Conservation (phyloP, 2,797 vertebrate genomes). For the Aeoliscus strigatus region DNA sequence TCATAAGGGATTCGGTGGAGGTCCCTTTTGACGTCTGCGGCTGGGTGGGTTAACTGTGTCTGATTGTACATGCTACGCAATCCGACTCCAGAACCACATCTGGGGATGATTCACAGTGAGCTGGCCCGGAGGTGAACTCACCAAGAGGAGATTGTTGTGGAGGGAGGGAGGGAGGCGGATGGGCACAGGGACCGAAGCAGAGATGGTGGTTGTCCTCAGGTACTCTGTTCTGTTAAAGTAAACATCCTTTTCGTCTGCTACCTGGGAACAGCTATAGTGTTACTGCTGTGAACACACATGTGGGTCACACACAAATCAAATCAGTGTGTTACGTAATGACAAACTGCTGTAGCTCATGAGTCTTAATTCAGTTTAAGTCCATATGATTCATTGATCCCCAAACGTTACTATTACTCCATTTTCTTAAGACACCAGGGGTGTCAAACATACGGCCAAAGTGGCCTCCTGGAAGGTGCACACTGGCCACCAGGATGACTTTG, state of each 20-base stretch:
- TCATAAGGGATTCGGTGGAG: conserved; percentile 20
- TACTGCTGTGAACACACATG: conserved; percentile 12
- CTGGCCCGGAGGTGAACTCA: conserved; percentile 53
- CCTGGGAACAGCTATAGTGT: conserved; percentile 13
- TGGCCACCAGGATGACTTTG: too few relatives aligned
- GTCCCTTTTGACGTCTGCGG: conserved; percentile 30
- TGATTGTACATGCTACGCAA: conserved; percentile 1
- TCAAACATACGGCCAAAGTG: too few relatives aligned
- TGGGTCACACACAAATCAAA: conserved; percentile 34
- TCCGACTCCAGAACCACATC: conserved; percentile 50
- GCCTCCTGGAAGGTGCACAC: too few relatives aligned
- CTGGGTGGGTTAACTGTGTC: conserved; percentile 33
- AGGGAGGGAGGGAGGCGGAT: not conserved
- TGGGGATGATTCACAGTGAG: conserved; percentile 59
- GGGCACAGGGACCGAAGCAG: not conserved
- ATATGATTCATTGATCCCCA: too few relatives aligned
- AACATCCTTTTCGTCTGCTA: conserved; percentile 21
- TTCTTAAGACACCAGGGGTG: too few relatives aligned
- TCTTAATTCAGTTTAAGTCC: too few relatives aligned
- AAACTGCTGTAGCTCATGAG: conserved; percentile 20
- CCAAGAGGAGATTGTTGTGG: conserved; percentile 5
- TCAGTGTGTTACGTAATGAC: conserved; percentile 29
- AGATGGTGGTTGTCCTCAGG: conserved; percentile 9
- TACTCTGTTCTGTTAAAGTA: conserved; percentile 23
- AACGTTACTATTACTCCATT: too few relatives aligned